Evolutionary conservation across 2,888 invertebrate species (phyloP), one percentile per base, ranked within the genome.

Genomic region (Flabesymbios commensalis): DNA sequence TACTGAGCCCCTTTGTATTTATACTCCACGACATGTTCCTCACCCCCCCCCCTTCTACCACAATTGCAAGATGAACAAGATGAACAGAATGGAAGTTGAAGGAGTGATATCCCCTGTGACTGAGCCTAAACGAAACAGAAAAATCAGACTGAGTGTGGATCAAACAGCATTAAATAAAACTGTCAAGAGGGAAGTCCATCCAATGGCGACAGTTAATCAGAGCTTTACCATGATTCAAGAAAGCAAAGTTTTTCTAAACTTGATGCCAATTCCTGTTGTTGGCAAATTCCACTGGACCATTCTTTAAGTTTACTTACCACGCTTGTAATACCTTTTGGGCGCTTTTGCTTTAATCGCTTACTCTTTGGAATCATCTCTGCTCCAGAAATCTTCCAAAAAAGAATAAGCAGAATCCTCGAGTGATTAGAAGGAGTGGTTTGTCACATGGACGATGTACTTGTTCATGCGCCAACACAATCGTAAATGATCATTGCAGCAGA

Each of bases 21-120:
- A 65, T 22, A 63, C 70, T 3, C 75, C 77, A 19, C 64, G 79
- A 47, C 57, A 75, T 42, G 69, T 79, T 4, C 72, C 78, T 2
- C 57, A 80, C 17, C 75, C n/a, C n/a, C n/a, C n/a, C n/a, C 78
- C 2, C 47, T 78, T 24, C 48, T 72, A 41, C 61, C 70, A 17
- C 14, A 73, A 49, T 59, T 80, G 4, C 71, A 73, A 67, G 17
- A 51, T 22, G 74, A 81, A 63, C 36, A n/a, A n/a, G n/a, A n/a
- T 80, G 31, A 57, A 73, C 24, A 66, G 57, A 54, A 67, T 78
- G 68, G 39, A 58, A 33, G 41, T 58, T n/a, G 28, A 67, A 43
- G 72, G 63, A 1, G 70, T 78, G 1, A 76, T 79, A 47, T 67
- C 68, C 42, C 61, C 69, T 14, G 73, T 79, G 0, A 67, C 73